phyloP scores from a whole-genome alignment of 2,797 vertebrate genomes.

The Orestias chungarensis region DNA sequence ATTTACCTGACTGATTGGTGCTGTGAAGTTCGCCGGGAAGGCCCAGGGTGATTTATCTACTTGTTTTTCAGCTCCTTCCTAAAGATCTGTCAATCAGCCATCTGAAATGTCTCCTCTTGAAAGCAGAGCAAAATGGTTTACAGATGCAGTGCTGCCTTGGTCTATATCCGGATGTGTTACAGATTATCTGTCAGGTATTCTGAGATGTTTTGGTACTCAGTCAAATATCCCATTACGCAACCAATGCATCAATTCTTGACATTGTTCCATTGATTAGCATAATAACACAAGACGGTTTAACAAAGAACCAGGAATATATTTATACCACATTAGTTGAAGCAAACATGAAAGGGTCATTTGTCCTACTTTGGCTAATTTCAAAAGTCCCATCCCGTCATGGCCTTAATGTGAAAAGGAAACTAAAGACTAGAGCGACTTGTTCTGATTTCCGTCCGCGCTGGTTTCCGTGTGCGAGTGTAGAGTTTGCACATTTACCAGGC shows the following conservation, averaged over 20 bases:
- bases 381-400: slow-evolving; percentile 31
- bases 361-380: slow-evolving; percentile 47
- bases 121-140: slow-evolving; percentile 49
- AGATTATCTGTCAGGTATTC: slow-evolving; percentile 4
- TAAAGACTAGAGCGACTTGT: slow-evolving; percentile 25
- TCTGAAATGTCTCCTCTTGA: slow-evolving; percentile 46
- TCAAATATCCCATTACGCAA: slow-evolving; percentile 33
- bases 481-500: slow-evolving; percentile 61
- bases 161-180: neutral
- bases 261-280: slow-evolving; percentile 27
- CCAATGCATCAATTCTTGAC: slow-evolving; percentile 19
- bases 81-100: slow-evolving; percentile 60
- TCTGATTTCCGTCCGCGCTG: slow-evolving; percentile 36
- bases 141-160: slow-evolving; percentile 48
- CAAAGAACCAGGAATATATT: slow-evolving; percentile 22
- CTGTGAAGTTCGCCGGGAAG: slow-evolving; percentile 42
- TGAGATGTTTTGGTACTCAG: slow-evolving; percentile 15
- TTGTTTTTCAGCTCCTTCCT: slow-evolving; percentile 67
- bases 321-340: slow-evolving; percentile 27
- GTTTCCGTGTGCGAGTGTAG: slow-evolving; percentile 37
- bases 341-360: slow-evolving; percentile 52
- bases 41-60: slow-evolving; percentile 68
- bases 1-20: slow-evolving; percentile 64
- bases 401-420: slow-evolving; percentile 66
- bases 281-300: slow-evolving; percentile 34